phyloP scores from a whole-genome alignment of 2,888 invertebrate genomes.

The Microchrysa polita region DNA sequence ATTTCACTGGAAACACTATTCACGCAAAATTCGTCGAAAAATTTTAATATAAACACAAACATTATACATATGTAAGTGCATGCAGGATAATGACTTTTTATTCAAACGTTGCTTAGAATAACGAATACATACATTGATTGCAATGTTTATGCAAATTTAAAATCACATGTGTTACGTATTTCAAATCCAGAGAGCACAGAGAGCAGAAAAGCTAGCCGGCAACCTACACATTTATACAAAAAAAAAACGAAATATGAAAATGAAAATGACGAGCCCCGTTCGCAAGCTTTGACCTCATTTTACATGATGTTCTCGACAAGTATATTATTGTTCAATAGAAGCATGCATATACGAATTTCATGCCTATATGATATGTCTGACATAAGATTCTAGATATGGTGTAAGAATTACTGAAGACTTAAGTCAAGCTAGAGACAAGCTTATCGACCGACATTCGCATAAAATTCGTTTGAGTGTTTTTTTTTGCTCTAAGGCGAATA shows the following conservation, averaged over 20 bases:
- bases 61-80: no score
- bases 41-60: not conserved
- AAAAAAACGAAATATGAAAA: no score
- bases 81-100: no score
- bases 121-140: conserved; percentile 35
- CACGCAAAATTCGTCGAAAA: not conserved
- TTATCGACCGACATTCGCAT: no score
- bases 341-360: not conserved
- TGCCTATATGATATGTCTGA: no score
- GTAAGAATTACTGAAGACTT: no score
- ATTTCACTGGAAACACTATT: no score
- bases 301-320: not conserved
- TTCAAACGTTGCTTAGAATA: not conserved
- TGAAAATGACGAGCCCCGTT: conserved; percentile 26
- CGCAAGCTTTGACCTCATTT: conserved; percentile 38
- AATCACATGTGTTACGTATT: not conserved
- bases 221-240: conserved; percentile 12
- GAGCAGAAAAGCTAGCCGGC: not conserved
- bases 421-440: no score
- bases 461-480: no score
- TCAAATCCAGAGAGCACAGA: conserved; percentile 32
- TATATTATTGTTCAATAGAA: not conserved
- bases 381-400: not conserved
- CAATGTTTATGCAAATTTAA: conserved; percentile 39
- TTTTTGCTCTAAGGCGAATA: no score